Evolutionary conservation across 2,797 vertebrate species (phyloP).

Genomic region (Chromis chromis): DNA sequence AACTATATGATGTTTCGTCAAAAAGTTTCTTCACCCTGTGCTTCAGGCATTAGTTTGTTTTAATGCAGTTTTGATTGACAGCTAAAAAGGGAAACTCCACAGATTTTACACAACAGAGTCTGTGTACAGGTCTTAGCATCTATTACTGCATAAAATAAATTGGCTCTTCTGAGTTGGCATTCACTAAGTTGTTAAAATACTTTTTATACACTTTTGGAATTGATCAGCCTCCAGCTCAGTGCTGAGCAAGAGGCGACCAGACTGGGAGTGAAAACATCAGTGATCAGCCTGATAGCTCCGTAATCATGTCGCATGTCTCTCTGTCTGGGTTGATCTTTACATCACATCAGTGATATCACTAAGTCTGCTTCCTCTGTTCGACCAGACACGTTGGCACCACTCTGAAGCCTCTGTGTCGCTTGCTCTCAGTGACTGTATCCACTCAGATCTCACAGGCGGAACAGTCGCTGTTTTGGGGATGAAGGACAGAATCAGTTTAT

Average conservation of each 20-base stretch:
- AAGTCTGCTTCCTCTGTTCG: constrained; percentile 57
- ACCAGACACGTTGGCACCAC: constrained; percentile 49
- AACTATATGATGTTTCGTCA: no score
- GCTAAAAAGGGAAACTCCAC: not conserved
- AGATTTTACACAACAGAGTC: not conserved
- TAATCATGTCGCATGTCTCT: constrained; percentile 31
- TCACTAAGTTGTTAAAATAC: not conserved
- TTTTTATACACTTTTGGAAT: not conserved
- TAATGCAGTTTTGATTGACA: not conserved
- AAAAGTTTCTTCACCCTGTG: not conserved
- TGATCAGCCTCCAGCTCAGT: not conserved
- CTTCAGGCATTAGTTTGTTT: not conserved
- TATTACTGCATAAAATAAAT: not conserved
- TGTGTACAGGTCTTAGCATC: not conserved
- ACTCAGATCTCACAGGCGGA: constrained; percentile 41
- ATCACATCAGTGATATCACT: constrained; percentile 55
- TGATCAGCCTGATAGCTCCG: constrained; percentile 42
- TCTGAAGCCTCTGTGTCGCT: constrained; percentile 29
- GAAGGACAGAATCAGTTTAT: constrained; percentile 4
- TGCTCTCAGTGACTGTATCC: constrained; percentile 29
- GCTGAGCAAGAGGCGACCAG: no score
- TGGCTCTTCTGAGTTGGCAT: no score
- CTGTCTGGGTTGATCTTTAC: constrained; percentile 44
- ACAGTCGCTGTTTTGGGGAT: constrained; percentile 19
- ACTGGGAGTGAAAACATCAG: constrained; percentile 16